phyloP scores from a whole-genome alignment of 2,113 vertebrate species.

The Dipodomys merriami region DNA sequence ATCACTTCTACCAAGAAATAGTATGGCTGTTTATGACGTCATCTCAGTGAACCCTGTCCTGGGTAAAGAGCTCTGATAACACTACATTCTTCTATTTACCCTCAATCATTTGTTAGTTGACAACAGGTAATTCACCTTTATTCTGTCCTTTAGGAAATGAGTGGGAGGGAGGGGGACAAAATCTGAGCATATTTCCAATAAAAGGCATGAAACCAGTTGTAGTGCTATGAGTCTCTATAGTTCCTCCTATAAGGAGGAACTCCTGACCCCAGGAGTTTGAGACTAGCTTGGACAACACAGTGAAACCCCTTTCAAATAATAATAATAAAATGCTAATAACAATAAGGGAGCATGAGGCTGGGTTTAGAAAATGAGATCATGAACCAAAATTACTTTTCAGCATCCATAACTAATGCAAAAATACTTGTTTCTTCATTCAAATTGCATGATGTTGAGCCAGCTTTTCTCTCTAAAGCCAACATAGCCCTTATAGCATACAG shows the following conservation, averaged over 20 bases:
- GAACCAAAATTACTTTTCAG: neutral
- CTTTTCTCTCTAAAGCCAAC: conserved; percentile 51
- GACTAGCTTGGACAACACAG: neutral
- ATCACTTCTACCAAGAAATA: conserved; percentile 58
- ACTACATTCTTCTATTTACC: conserved; percentile 38
- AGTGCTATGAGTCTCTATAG: neutral
- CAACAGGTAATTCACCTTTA: conserved; percentile 6
- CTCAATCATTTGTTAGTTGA: conserved; percentile 47
- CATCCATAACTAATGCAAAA: neutral
- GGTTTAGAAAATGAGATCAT: conserved; percentile 46
- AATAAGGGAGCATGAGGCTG: neutral
- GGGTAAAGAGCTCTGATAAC: conserved; percentile 26
- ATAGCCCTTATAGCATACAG: neutral
- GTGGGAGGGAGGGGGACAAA: neutral
- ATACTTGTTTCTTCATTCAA: conserved; percentile 33
- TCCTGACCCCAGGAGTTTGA: neutral
- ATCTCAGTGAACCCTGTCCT: conserved; percentile 52
- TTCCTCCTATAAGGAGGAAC: neutral
- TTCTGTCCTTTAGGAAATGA: conserved; percentile 15
- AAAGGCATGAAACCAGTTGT: neutral
- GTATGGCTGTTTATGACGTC: conserved; percentile 25
- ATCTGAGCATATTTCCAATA: conserved; percentile 37
- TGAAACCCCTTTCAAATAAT: neutral
- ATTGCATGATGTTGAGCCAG: conserved; percentile 40
- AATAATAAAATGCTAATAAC: neutral